A percentile compares a stretch with the other conserved stretches of the same genome.
These are phyloP conservation scores for Torymus texanus DNA, from an alignment of 2,888 invertebrate genomes.

Conservation along the genomic window DNA sequence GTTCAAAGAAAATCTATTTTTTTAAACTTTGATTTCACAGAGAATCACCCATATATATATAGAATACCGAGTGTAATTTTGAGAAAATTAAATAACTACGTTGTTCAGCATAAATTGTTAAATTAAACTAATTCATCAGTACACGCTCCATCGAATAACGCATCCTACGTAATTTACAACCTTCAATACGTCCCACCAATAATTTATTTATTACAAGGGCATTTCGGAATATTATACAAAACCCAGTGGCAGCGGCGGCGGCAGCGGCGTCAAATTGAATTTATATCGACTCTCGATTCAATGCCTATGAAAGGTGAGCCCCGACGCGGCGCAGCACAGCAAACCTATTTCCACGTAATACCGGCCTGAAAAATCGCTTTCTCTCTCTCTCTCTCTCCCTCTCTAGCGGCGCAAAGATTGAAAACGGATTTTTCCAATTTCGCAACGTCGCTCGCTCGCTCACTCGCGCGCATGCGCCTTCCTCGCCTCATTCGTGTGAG, in stretches of 20 bases:
- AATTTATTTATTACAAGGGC: neutral
- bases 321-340: neutral
- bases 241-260: neutral
- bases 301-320: constrained; percentile 23
- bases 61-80: no score
- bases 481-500: constrained; percentile 2
- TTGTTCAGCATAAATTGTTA: no score
- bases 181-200: no score
- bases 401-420: constrained; percentile 32
- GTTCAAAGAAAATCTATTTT: no score
- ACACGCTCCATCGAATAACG: no score
- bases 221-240: constrained; percentile 5
- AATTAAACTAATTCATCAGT: no score
- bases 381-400: constrained; percentile 15
- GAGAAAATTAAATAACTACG: no score
- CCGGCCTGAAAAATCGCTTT: constrained; percentile 39
- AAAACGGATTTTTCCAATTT: constrained; percentile 52
- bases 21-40: no score
- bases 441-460: constrained; percentile 40
- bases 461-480: neutral
- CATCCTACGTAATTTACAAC: no score
- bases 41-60: no score
- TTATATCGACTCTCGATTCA: constrained; percentile 36
- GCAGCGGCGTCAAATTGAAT: constrained; percentile 21
- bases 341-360: constrained; percentile 43